These are phyloP conservation scores for Trogon melanurus DNA, from an alignment of 2,113 vertebrate species.

Conservation along the genomic window DNA sequence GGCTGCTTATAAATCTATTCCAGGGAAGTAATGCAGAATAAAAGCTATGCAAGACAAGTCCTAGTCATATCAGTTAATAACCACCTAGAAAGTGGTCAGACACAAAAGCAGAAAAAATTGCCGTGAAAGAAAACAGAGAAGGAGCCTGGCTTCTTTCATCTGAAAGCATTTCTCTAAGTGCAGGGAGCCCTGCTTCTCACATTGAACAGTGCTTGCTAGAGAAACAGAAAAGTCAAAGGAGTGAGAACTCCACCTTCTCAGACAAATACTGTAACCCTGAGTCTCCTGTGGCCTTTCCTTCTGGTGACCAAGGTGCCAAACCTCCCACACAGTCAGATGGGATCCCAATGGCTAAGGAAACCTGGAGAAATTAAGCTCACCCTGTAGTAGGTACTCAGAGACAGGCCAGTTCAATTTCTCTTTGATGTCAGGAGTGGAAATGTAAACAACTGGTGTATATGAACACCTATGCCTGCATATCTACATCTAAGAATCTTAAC, in stretches of 20 bases:
- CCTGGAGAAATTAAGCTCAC: background rate
- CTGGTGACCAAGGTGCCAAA: background rate
- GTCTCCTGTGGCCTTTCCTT: background rate
- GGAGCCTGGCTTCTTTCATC: background rate
- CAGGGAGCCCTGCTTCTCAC: background rate
- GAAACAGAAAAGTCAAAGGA: background rate
- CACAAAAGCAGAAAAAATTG: background rate
- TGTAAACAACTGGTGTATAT: background rate
- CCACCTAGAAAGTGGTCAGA: background rate
- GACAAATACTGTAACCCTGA: background rate
- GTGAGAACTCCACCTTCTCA: background rate
- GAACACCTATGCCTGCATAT: fast-evolving
- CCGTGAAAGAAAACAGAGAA: background rate
- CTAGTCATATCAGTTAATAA: background rate
- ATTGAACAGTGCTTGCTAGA: background rate
- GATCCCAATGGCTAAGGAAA: background rate
- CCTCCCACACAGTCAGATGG: background rate
- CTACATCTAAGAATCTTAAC: background rate
- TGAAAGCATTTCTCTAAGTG: background rate
- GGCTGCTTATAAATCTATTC: background rate
- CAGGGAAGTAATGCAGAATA: background rate
- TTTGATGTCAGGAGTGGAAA: background rate
- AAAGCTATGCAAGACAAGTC: background rate
- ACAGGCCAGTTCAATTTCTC: background rate
- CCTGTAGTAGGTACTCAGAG: background rate